Evolutionary conservation across 2,888 invertebrate genomes (phyloP).

Genomic region (Yponomeuta evonymella): DNA sequence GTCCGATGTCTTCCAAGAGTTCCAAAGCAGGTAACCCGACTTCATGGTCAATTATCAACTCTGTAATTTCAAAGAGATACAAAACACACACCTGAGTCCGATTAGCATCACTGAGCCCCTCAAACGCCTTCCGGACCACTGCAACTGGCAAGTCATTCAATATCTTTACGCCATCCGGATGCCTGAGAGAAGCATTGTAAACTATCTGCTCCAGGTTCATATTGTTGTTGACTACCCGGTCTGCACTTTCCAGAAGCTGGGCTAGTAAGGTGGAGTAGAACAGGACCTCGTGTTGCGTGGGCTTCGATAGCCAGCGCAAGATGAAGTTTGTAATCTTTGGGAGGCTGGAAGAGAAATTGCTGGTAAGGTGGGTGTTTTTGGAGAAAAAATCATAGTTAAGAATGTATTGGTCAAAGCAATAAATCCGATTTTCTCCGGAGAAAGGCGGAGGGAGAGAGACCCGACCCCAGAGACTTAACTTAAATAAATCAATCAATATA

Average conservation of each 20-base stretch:
- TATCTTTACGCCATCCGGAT: slow-evolving; percentile 50
- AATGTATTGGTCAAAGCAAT: no score
- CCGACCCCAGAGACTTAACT: no score
- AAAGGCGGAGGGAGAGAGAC: no score
- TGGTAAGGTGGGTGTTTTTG: no score
- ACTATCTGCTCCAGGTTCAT: slow-evolving; percentile 58
- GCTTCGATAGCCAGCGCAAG: slow-evolving; percentile 47
- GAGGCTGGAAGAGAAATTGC: slow-evolving; percentile 39
- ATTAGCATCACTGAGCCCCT: slow-evolving; percentile 61
- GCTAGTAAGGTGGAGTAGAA: slow-evolving; percentile 60
- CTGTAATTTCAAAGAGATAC: background rate
- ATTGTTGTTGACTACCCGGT: slow-evolving; percentile 51
- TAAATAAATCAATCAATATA: no score
- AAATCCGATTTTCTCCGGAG: no score
- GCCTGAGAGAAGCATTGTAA: slow-evolving; percentile 53
- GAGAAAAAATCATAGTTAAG: no score
- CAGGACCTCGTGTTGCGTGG: slow-evolving; percentile 47
- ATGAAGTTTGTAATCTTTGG: slow-evolving; percentile 47
- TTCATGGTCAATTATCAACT: no score
- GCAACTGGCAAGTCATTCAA: slow-evolving; percentile 42
- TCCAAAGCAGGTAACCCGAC: background rate
- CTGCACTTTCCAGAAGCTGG: slow-evolving; percentile 55
- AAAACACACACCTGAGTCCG: slow-evolving; percentile 51
- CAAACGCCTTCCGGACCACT: slow-evolving; percentile 51
- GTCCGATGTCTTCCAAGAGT: no score